Base-by-base conservation (phyloP, 2,888 invertebrate genomes). In the Aphidius colemani region DNA sequence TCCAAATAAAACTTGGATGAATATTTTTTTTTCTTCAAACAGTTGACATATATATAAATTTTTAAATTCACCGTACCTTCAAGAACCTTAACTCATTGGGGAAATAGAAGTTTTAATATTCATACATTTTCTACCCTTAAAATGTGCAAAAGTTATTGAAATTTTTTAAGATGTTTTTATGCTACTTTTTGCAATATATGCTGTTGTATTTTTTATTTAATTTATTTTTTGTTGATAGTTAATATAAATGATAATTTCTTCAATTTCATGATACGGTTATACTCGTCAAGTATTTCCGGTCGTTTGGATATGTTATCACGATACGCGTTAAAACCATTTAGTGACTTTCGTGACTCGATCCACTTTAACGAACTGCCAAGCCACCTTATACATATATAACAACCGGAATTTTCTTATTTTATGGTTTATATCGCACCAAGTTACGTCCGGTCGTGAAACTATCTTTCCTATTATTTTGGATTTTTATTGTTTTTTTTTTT, bases 331-430 rank as follows among this genome's bases (percentile, higher is more conserved):
- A 57, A 56, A 43, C 56, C 56, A 63, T 63, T 49, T 65, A 61
- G 65, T 60, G 65, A 65, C 65, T 63, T 59, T 66, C 66, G 66
- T 66, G 66, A 66, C 66, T 63, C 63, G 63, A 59, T 66, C 66
- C 63, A 66, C 66, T 66, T 66, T 63, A 63, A 63, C 63, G 63
- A 63, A 63, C 59, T 59, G 53, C 53, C 59, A 63, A 63, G 53
- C 53, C 41, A 53, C 53, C 51, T 57, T 44, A 46, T 41, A 51
- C 18, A 46, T 39, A 13, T 53, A 63, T 30, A 30, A 30, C 30
- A 30, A 30, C 30, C 30, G 30, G 30, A 30, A 30, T 30, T 30
- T 30, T 53, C 53, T 61, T 61, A 61, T 61, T 65, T 65, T 61
- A 61, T 58, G 58, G 65, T 65, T 61, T 61, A 61, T 48, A 57